phyloP scores from a whole-genome alignment of 2,888 invertebrate species.

The Hipparchia sbordonii region DNA sequence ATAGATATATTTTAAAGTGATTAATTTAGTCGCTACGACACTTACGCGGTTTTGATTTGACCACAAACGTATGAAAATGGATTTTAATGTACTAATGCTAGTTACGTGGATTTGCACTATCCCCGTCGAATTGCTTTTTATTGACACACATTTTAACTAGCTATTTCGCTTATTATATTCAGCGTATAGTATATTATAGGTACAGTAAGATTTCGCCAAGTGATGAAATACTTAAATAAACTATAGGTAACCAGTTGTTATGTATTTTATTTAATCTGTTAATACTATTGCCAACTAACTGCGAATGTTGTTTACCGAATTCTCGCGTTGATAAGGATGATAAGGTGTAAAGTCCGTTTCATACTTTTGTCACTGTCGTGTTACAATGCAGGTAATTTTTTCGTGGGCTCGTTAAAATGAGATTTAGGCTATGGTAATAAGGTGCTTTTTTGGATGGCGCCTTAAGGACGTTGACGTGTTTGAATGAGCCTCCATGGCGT shows the following conservation, averaged over 20 bases:
- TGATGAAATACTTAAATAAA: constrained; percentile 39
- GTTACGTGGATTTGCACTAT: no score
- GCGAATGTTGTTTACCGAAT: constrained; percentile 42
- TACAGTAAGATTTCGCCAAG: constrained; percentile 29
- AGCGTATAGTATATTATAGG: constrained; percentile 5
- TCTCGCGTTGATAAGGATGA: constrained; percentile 46
- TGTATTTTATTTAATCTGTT: constrained; percentile 29
- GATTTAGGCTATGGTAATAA: constrained; percentile 14
- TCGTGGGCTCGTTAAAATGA: constrained; percentile 22
- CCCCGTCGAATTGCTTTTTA: constrained; percentile 30
- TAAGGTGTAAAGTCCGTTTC: constrained; percentile 46
- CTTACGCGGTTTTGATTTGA: no score
- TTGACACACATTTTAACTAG: constrained; percentile 35
- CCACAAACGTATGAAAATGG: no score
- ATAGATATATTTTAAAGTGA: no score
- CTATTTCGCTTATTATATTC: constrained; percentile 23
- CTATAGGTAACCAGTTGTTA: constrained; percentile 29
- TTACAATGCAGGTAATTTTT: constrained; percentile 35
- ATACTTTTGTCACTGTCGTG: constrained; percentile 38
- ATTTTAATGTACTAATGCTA: no score
- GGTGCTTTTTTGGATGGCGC: neutral
- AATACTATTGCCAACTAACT: constrained; percentile 40
- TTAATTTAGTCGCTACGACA: no score
- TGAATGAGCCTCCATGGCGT: constrained; percentile 23
- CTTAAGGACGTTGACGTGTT: constrained; percentile 18